Evolutionary conservation across 2,888 invertebrate genomes (phyloP), one percentile per base, ranked within the genome.

Genomic region (Drosophila kokeensis): DNA sequence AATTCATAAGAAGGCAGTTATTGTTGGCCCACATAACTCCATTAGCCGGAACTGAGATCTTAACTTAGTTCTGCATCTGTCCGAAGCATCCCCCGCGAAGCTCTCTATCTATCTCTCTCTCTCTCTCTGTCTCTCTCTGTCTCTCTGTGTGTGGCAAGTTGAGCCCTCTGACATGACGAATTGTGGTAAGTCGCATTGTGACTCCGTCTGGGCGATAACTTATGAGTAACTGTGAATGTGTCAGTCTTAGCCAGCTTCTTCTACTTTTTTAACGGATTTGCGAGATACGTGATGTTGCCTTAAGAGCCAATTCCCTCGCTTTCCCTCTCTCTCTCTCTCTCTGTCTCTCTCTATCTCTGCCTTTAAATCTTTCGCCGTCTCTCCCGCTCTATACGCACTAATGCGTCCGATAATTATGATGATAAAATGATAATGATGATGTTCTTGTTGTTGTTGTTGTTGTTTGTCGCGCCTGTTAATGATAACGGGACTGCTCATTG

Each of bases 361-460:
- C 48, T 45, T 48, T 15, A 15, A 2, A 29, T 29, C 48, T 34
- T 2, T 4, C 18, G 15, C 18, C 11, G 15, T 32, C 15, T 27
- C 45, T 32, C 49, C 30, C 24, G 4, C 13, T 24, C 48, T 53
- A 42, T 57, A 78, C 73, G 88, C 86, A 73, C 83, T 87, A 81
- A 82, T 85, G 81, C 76, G 71, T 73, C 62, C 76, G 48, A 85
- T 88, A 87, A 87, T 88, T 88, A 85, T 90, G 86, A 87, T 88
- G 86, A 89, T 89, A 87, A 81, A 84, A 87, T 86, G 78, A 80
- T 87, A 82, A 80, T 84, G 81, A 63, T 64, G 52, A 32, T 61
- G 62, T 2, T 45, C 29, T 6, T 63, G 21, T 27, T 71, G 55
- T 27, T 30, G 30, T 8, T 30, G 50, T 38, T 69, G 75, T 29